These are phyloP conservation scores for Rhinichthys osculus DNA, from an alignment of 2,797 vertebrate species.

Conservation along the genomic window DNA sequence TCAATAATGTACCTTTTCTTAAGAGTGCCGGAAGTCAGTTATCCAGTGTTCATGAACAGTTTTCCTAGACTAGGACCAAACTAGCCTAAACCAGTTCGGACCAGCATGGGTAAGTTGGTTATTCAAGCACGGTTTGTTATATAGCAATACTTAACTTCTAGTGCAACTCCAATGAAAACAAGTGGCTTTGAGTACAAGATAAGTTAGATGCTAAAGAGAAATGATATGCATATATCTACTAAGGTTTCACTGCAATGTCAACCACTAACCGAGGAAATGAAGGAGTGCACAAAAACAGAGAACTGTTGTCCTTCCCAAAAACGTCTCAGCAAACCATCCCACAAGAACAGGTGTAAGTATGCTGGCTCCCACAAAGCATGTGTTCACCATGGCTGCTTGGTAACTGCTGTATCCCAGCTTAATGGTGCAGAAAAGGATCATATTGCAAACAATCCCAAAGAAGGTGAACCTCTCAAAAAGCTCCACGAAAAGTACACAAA, in stretches of 20 bases:
- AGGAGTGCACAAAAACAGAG: constrained; percentile 86
- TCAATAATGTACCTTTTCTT: background rate
- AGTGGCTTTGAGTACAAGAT: background rate
- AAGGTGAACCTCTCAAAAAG: constrained; percentile 91
- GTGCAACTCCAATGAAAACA: background rate
- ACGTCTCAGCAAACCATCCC: constrained; percentile 86
- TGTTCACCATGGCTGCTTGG: constrained; percentile 86
- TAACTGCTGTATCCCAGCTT: constrained; percentile 86
- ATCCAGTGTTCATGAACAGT: background rate
- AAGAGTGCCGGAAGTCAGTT: background rate
- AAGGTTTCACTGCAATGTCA: background rate
- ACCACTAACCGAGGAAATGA: constrained; percentile 89
- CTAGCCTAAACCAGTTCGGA: background rate
- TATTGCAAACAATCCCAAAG: constrained; percentile 92
- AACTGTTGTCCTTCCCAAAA: constrained; percentile 82
- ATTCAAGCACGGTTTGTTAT: background rate
- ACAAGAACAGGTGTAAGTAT: constrained; percentile 81
- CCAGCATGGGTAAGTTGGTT: background rate
- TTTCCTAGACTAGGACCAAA: background rate
- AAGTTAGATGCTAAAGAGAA: background rate
- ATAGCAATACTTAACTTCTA: background rate
- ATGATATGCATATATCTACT: background rate
- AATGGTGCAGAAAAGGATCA: constrained; percentile 90
- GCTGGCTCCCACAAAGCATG: constrained; percentile 88
- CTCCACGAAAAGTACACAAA: constrained; percentile 89